These are phyloP conservation scores for Aphelocoma californica DNA, from an alignment of 2,797 vertebrate genomes.

Conservation along the genomic window DNA sequence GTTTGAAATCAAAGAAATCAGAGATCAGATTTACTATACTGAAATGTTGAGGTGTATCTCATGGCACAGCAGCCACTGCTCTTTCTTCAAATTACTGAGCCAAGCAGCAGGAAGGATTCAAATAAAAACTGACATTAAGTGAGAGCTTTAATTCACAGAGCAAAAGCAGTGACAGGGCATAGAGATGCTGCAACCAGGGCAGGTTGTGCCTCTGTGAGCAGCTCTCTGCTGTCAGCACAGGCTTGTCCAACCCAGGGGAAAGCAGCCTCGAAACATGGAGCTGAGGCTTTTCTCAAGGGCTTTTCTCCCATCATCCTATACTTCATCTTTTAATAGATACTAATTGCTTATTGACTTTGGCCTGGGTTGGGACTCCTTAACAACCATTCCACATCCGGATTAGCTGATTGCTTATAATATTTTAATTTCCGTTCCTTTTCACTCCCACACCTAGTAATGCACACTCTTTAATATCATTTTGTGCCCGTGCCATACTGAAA, in stretches of 20 bases:
- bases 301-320: background rate
- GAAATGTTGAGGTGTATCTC: background rate
- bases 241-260: background rate
- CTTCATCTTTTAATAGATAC: background rate
- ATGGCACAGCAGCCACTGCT: background rate
- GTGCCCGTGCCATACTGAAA: background rate
- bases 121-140: background rate
- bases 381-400: conserved; percentile 4
- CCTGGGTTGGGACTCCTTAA: background rate
- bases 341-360: conserved; percentile 40
- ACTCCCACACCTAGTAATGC: background rate
- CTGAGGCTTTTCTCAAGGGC: background rate
- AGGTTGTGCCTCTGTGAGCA: rapidly evolving
- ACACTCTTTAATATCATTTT: background rate
- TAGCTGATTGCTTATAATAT: background rate
- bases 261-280: background rate
- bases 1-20: background rate
- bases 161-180: rapidly evolving
- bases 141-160: background rate
- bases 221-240: background rate
- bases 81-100: background rate
- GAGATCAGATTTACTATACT: background rate
- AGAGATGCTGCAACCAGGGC: background rate
- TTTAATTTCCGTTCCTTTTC: background rate
- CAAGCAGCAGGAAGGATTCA: background rate